Conservation (phyloP, 2,888 invertebrate genomes). For the Bembecia ichneumoniformis region DNA sequence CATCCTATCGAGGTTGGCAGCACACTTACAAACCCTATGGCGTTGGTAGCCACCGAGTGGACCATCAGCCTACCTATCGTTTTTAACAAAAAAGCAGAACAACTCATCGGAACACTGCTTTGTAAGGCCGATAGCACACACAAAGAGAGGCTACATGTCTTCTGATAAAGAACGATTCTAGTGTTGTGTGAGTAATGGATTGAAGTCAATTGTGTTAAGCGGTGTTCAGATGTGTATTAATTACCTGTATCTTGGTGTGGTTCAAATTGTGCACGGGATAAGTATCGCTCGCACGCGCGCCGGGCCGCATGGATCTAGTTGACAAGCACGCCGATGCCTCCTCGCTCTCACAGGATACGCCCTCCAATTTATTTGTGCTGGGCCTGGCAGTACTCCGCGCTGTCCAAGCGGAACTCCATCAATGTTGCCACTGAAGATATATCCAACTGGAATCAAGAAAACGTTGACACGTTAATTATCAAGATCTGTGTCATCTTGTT, state of each 20-base stretch:
- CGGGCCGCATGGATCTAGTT: slow-evolving; percentile 59
- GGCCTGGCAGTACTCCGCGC: slow-evolving; percentile 98
- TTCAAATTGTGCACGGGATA: slow-evolving; percentile 48
- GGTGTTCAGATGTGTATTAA: neutral
- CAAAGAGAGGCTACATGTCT: too few relatives aligned
- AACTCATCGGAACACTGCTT: too few relatives aligned
- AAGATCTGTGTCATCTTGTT: neutral
- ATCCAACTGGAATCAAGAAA: slow-evolving; percentile 79
- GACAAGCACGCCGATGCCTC: slow-evolving; percentile 33
- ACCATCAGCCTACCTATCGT: too few relatives aligned
- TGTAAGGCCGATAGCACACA: too few relatives aligned
- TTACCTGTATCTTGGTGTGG: slow-evolving; percentile 51
- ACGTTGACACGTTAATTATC: neutral
- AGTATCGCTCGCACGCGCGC: slow-evolving; percentile 41
- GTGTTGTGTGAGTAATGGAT: too few relatives aligned
- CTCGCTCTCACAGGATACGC: slow-evolving; percentile 37
- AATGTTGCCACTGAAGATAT: slow-evolving; percentile 92
- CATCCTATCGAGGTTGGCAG: too few relatives aligned
- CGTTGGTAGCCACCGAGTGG: too few relatives aligned
- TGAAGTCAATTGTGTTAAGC: too few relatives aligned
- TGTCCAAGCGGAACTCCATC: slow-evolving; percentile 99
- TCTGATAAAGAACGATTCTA: too few relatives aligned
- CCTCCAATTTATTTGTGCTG: slow-evolving; percentile 91
- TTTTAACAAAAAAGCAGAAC: too few relatives aligned
- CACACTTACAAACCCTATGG: too few relatives aligned